Conservation (phyloP, 2,113 vertebrate species). For the Carollia perspicillata region DNA sequence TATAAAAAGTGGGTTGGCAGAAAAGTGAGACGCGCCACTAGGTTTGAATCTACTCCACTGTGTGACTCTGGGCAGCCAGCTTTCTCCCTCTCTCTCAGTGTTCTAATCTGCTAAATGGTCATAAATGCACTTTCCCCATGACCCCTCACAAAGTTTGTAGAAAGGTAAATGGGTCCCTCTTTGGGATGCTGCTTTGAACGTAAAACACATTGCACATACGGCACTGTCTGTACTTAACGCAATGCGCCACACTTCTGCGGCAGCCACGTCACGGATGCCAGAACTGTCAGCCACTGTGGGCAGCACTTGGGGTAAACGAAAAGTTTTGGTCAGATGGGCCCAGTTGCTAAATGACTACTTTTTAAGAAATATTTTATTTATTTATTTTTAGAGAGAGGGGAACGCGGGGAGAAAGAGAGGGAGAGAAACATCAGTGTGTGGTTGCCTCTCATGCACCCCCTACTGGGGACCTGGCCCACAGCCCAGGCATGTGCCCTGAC, state of each 20-base stretch:
- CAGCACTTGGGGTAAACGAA: no score
- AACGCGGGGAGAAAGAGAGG: no score
- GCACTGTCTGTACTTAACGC: neutral
- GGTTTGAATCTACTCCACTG: no score
- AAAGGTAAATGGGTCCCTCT: neutral
- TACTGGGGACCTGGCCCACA: no score
- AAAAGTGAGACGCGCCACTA: neutral
- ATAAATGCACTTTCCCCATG: neutral
- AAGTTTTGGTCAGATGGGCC: neutral
- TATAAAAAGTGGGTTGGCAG: neutral
- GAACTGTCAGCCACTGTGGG: neutral
- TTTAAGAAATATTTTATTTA: neutral
- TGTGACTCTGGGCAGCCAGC: neutral
- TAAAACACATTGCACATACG: neutral
- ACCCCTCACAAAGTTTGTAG: neutral
- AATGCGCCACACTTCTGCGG: fast-evolving
- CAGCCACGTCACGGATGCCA: neutral
- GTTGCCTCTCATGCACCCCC: no score
- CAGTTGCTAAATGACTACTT: neutral
- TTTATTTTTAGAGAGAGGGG: no score
- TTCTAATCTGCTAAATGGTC: neutral
- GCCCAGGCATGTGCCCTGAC: no score
- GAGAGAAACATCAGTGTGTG: no score
- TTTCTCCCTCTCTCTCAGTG: neutral
- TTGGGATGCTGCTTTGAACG: neutral